Percentiles rank a stretch among this genome's conserved stretches.
Conservation (phyloP, 2,888 invertebrate species). For the Ectemnius continuus region DNA sequence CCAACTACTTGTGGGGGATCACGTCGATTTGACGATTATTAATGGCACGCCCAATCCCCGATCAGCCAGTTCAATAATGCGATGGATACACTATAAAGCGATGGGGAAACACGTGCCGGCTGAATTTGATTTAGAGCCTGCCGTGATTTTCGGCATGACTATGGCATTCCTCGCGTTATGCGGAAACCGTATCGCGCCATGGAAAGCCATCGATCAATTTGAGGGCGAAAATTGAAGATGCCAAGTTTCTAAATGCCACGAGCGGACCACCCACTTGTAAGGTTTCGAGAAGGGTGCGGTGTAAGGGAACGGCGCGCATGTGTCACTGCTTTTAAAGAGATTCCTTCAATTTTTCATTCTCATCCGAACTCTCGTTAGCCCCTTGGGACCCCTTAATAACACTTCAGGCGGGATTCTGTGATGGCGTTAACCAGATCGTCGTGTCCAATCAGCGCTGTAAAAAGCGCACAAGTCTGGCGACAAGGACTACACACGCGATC, state of each 20-base stretch:
- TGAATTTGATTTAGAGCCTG: slow-evolving; percentile 21
- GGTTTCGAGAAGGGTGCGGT: not conserved
- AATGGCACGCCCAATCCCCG: slow-evolving; percentile 43
- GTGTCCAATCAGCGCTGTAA: slow-evolving; percentile 56
- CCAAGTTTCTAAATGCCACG: not conserved
- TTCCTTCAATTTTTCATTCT: slow-evolving; percentile 39
- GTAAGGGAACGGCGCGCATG: too few relatives aligned
- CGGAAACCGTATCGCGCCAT: not conserved
- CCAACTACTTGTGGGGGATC: slow-evolving; percentile 42
- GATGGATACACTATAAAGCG: slow-evolving; percentile 17
- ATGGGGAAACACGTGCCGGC: slow-evolving; percentile 41
- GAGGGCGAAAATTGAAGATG: not conserved
- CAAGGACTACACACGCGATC: slow-evolving; percentile 57
- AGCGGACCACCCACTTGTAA: not conserved
- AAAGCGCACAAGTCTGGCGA: slow-evolving; percentile 48
- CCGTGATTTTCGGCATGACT: slow-evolving; percentile 37
- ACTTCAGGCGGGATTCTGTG: slow-evolving; percentile 54
- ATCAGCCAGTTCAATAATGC: slow-evolving; percentile 29
- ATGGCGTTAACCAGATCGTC: slow-evolving; percentile 65
- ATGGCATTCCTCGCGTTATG: slow-evolving; percentile 12
- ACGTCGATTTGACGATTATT: slow-evolving; percentile 54
- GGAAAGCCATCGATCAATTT: slow-evolving; percentile 3
- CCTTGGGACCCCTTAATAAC: slow-evolving; percentile 53
- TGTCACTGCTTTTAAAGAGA: too few relatives aligned
- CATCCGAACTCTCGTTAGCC: slow-evolving; percentile 49